Conservation (phyloP, 2,888 invertebrate genomes). For the Athrips mouffetella region DNA sequence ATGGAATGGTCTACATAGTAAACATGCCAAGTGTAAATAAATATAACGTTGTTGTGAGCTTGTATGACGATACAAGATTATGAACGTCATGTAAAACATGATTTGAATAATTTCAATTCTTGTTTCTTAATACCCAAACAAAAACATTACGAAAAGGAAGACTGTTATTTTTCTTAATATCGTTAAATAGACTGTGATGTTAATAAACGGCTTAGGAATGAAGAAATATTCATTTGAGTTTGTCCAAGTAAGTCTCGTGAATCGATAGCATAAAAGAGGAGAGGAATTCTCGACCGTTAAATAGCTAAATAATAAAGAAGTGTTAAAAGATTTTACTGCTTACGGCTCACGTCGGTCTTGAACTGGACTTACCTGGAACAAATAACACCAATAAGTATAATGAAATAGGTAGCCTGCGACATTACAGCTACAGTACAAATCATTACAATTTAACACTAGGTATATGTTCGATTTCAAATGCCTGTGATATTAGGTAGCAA, state of each 20-base stretch:
- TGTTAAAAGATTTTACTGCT: constrained; percentile 38
- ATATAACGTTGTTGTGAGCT: background rate
- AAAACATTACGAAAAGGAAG: background rate
- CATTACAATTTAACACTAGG: background rate
- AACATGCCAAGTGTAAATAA: background rate
- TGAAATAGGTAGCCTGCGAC: background rate
- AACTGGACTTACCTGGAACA: constrained; percentile 40
- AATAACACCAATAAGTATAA: constrained; percentile 8
- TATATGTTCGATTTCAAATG: no score
- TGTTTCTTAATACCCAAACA: no score
- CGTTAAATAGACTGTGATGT: background rate
- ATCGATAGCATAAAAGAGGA: no score
- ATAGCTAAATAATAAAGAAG: constrained; percentile 17
- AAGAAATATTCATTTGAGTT: constrained; percentile 10
- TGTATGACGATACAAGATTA: background rate
- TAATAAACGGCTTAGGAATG: background rate
- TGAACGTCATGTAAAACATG: background rate
- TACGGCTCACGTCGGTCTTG: constrained; percentile 26
- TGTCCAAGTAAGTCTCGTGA: constrained; percentile 16
- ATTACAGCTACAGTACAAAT: background rate
- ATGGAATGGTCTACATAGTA: background rate
- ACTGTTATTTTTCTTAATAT: background rate
- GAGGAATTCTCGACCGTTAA: no score
- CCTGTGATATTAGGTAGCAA: no score
- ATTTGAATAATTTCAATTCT: no score